A percentile compares a stretch with the other conserved stretches of the same genome.
Evolutionary conservation across 2,888 invertebrate species (phyloP).

Genomic region (Cerceris ruficornis): DNA sequence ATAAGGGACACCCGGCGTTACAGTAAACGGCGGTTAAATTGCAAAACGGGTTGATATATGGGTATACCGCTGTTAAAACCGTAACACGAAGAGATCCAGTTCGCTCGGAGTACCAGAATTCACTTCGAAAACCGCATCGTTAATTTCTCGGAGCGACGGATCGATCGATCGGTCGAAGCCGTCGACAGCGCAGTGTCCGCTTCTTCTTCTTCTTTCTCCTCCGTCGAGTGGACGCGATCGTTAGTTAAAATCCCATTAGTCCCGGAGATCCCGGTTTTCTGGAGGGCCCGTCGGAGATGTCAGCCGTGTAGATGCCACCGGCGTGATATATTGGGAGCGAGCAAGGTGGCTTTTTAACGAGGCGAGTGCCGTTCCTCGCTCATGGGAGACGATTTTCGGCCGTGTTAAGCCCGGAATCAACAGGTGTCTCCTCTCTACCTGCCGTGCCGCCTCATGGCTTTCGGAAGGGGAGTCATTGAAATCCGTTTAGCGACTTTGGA

Average conservation of each 20-base stretch:
- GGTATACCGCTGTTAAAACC: not conserved
- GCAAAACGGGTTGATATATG: not conserved
- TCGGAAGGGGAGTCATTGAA: conserved; percentile 66
- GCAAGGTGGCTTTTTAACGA: conserved; percentile 68
- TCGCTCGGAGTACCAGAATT: conserved; percentile 27
- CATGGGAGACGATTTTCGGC: conserved; percentile 64
- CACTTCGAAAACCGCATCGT: conserved; percentile 42
- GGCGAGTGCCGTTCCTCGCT: conserved; percentile 46
- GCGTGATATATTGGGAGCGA: conserved; percentile 78
- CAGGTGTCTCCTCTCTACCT: conserved; percentile 76
- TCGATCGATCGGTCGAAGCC: conserved; percentile 41
- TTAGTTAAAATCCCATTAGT: conserved; percentile 80
- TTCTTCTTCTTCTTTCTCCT: conserved; percentile 30
- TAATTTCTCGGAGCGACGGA: conserved; percentile 37
- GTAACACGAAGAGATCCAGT: not conserved
- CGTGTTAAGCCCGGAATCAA: conserved; percentile 67
- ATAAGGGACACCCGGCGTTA: no score
- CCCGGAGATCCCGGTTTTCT: conserved; percentile 72
- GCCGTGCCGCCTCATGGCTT: conserved; percentile 33
- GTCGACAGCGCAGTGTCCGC: conserved; percentile 41
- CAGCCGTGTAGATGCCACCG: conserved; percentile 74
- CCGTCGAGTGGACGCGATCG: conserved; percentile 61
- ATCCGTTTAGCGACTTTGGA: conserved; percentile 66
- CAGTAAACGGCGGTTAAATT: not conserved
- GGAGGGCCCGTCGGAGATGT: conserved; percentile 73